Base-by-base conservation (phyloP, 1,140 invertebrate genomes). In the Platyura marginata region DNA sequence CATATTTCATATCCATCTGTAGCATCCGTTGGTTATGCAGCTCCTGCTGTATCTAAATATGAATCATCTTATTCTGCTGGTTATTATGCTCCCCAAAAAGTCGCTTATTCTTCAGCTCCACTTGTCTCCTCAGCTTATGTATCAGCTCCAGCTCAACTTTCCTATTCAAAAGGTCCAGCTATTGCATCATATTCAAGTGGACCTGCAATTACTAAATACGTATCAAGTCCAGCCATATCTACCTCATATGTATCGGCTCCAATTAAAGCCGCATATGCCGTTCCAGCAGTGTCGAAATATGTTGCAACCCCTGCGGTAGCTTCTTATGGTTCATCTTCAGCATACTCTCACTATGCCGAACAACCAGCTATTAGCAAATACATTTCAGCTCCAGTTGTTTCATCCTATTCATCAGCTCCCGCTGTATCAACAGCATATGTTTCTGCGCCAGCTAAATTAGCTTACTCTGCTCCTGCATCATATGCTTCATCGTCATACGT, bases 141-240 rank as follows among this genome's bases (percentile, higher is more conserved):
- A 25, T 38, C 36, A n/a, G n/a, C n/a, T n/a, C n/a, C n/a, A n/a
- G n/a, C n/a, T n/a, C n/a, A n/a, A n/a, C n/a, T n/a, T 21, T 48
- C 55, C 47, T 54, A 53, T 40, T 51, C 47, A n/a, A 48, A 53
- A 35, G 40, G 48, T 32, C 55, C 54, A 4, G 48, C 50, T 16
- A 46, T 56, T 15, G 48, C 53, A 22, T 51, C 51, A 19, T 59
- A 59, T 47, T 48, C 52, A 18, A 52, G 57, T 46, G 54, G 56
- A 35, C 51, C 50, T 4, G 47, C 52, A 0, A 21, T 34, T 34
- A 34, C 32, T 11, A 34, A 34, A 34, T 34, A 34, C 32, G 32
- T 34, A n/a, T 34, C 32, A 29, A 29, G 6, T 11, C 32, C 32
- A 4, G 32, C 32, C 3, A 15, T 34, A n/a, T 4, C 32, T 34